phyloP scores from a whole-genome alignment of 2,797 vertebrate genomes.

The Dendrocincla tyrannina region DNA sequence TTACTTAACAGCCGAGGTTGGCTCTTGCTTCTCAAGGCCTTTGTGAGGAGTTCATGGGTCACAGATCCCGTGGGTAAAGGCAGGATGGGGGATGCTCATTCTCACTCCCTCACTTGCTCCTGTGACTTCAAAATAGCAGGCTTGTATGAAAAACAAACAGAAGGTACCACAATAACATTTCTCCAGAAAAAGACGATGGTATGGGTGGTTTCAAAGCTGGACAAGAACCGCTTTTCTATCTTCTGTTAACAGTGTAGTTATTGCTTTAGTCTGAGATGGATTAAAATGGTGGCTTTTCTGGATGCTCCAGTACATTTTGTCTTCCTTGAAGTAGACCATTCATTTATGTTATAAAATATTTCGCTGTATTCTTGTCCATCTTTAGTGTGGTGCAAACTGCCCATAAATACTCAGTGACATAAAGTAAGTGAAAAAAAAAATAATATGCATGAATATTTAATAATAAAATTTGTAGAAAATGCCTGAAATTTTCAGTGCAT shows the following conservation, averaged over 20 bases:
- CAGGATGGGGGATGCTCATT: background rate
- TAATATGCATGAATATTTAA: background rate
- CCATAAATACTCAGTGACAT: background rate
- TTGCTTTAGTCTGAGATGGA: conserved; percentile 7
- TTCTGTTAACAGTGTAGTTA: background rate
- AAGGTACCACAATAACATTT: background rate
- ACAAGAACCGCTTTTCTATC: background rate
- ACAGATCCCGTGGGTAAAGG: background rate
- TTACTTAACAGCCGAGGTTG: conserved; percentile 10
- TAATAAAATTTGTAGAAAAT: background rate
- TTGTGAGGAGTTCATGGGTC: background rate
- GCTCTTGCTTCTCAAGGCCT: background rate
- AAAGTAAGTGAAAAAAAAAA: background rate
- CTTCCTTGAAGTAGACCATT: background rate
- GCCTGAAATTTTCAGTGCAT: background rate
- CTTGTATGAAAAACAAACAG: background rate
- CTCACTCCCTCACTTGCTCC: background rate
- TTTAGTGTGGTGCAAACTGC: background rate
- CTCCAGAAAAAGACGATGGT: background rate
- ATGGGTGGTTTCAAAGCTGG: background rate
- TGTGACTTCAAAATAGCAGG: background rate
- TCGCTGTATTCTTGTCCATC: background rate
- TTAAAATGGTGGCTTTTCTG: conserved; percentile 11
- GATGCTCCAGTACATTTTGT: background rate
- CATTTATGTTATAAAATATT: background rate